Conservation (phyloP, 2,113 vertebrate genomes). For the Rhipidura dahli region DNA sequence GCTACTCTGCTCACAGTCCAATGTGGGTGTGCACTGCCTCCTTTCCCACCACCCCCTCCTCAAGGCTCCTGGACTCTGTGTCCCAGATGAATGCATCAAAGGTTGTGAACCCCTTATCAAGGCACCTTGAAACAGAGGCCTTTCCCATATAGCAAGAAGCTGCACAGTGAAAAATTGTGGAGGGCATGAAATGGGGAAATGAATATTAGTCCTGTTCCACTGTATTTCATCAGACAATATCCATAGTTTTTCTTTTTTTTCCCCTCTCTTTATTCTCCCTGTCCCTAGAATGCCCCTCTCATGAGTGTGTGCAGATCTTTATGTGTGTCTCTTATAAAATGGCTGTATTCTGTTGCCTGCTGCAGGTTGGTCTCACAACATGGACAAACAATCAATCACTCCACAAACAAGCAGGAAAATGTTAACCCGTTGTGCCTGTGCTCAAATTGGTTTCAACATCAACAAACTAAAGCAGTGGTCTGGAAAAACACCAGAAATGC, state of each 20-base stretch:
- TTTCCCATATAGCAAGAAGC: background rate
- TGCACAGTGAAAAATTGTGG: background rate
- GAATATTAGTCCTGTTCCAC: background rate
- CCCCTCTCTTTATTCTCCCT: background rate
- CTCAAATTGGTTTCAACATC: background rate
- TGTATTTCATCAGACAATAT: background rate
- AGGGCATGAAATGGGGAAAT: background rate
- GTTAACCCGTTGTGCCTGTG: background rate
- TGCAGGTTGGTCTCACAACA: background rate
- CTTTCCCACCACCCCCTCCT: background rate
- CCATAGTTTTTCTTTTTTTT: background rate
- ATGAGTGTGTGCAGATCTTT: background rate
- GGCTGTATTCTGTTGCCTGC: background rate
- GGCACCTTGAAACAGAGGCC: background rate
- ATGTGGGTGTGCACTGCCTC: background rate
- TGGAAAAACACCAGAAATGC: slow-evolving; percentile 24
- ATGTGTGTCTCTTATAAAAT: background rate
- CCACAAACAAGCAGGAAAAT: background rate
- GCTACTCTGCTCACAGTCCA: background rate
- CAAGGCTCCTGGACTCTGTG: background rate
- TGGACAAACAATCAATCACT: background rate
- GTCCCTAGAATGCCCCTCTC: background rate
- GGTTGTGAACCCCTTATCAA: background rate
- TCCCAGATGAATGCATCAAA: background rate
- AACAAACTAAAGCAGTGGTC: background rate